Percentiles rank a stretch among this genome's conserved stretches.
phyloP scores from a whole-genome alignment of 2,113 vertebrate species.

The Corythoichthys intestinalis region DNA sequence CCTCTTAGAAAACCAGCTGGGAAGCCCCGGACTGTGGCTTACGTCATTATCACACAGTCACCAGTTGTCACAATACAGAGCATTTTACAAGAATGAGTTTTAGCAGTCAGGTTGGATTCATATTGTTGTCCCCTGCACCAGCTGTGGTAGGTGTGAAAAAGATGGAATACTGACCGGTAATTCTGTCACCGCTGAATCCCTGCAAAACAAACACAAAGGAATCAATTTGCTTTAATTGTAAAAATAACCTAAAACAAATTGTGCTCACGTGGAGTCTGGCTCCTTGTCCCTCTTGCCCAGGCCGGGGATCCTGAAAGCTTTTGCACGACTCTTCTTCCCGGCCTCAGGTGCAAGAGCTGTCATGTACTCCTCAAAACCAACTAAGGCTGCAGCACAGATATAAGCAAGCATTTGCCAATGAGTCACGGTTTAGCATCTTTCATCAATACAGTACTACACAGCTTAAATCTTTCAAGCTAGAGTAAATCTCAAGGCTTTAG shows the following conservation, averaged over 20 bases:
- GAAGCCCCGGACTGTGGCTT: neutral
- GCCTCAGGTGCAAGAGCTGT: constrained; percentile 68
- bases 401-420: neutral
- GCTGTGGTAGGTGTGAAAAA: constrained; percentile 12
- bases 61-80: neutral
- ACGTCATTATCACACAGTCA: too few relatives aligned
- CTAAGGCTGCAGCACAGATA: constrained; percentile 65
- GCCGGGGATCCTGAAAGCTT: constrained; percentile 89
- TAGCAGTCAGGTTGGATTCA: constrained; percentile 1
- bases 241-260: neutral
- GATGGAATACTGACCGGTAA: constrained; percentile 55
- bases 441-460: neutral
- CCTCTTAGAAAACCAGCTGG: neutral
- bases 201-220: constrained; percentile 39
- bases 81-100: neutral
- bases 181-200: constrained; percentile 61
- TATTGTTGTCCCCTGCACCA: neutral
- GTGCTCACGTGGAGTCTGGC: constrained; percentile 74
- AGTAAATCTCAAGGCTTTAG: constrained; percentile 3
- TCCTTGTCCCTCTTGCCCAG: constrained; percentile 86
- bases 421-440: neutral
- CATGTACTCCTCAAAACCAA: constrained; percentile 84
- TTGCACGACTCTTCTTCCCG: constrained; percentile 80
- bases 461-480: neutral
- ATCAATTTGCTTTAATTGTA: neutral